Conservation (phyloP, 2,113 vertebrate genomes). For the Phoxinus phoxinus region DNA sequence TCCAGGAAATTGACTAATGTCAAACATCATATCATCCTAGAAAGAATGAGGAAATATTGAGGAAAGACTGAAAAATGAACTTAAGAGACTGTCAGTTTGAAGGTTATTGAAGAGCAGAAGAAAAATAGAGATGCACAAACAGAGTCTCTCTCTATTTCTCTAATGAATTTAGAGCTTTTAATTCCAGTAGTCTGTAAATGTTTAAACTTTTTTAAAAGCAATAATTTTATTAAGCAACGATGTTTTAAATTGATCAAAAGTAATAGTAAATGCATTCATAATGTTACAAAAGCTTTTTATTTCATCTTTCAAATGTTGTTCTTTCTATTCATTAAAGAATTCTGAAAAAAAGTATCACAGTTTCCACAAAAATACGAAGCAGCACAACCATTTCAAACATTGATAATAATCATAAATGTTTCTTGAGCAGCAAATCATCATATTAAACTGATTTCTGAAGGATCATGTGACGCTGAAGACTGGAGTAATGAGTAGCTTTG, state of each 20-base stretch:
- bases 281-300: too few relatives aligned
- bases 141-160: background rate
- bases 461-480: background rate
- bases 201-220: too few relatives aligned
- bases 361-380: background rate
- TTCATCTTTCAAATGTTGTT: too few relatives aligned
- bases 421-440: background rate
- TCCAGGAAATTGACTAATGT: slow-evolving; percentile 83
- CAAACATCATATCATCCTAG: slow-evolving; percentile 72
- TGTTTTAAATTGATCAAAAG: too few relatives aligned
- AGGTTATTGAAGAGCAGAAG: background rate
- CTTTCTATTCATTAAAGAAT: too few relatives aligned
- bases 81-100: background rate
- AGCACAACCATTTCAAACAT: background rate
- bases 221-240: too few relatives aligned
- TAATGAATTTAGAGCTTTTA: background rate
- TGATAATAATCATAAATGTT: background rate
- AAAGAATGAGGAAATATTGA: background rate
- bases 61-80: background rate
- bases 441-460: too few relatives aligned
- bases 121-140: background rate
- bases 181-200: too few relatives aligned
- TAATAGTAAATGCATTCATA: too few relatives aligned
- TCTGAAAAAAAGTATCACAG: too few relatives aligned
- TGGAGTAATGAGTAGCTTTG: background rate